These are phyloP conservation scores for Salarias fasciatus DNA, from an alignment of 2,797 vertebrate species.

Conservation along the genomic window DNA sequence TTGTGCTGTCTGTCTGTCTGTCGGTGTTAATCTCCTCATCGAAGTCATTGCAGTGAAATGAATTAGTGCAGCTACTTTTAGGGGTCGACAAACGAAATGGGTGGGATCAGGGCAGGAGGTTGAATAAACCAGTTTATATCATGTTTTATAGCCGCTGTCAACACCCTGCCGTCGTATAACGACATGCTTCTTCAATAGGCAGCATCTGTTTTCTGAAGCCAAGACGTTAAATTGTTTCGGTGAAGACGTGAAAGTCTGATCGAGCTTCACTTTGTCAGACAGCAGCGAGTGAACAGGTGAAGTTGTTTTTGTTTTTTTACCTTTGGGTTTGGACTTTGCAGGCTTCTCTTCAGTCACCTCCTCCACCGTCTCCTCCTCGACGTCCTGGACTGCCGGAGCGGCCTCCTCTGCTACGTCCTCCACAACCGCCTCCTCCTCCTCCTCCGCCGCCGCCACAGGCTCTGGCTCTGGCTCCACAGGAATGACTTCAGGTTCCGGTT, in stretches of 20 bases:
- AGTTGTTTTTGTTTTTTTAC: conserved; percentile 20
- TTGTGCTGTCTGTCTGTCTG: too few relatives aligned
- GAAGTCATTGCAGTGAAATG: too few relatives aligned
- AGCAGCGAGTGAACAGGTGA: background rate
- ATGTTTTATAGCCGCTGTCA: conserved; percentile 50
- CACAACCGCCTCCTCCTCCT: conserved; percentile 10
- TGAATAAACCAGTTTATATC: conserved; percentile 10
- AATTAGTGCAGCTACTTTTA: too few relatives aligned
- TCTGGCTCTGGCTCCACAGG: conserved; percentile 17
- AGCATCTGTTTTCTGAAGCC: conserved; percentile 6
- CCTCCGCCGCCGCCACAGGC: conserved; percentile 18
- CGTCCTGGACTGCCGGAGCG: background rate
- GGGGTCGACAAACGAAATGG: too few relatives aligned
- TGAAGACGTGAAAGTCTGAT: background rate
- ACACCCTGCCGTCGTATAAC: conserved; percentile 42
- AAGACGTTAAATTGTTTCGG: too few relatives aligned
- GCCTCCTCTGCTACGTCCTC: too few relatives aligned
- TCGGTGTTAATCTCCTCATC: too few relatives aligned
- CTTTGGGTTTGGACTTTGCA: conserved; percentile 43
- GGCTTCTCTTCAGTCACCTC: conserved; percentile 33
- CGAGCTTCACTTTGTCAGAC: too few relatives aligned
- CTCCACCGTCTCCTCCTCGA: conserved; percentile 40
- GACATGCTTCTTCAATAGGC: conserved; percentile 24
- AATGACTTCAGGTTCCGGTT: conserved; percentile 8
- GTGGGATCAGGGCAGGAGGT: conserved; percentile 15